Base-by-base conservation (phyloP, 1,140 invertebrate genomes). In the Argopecten irradians region DNA sequence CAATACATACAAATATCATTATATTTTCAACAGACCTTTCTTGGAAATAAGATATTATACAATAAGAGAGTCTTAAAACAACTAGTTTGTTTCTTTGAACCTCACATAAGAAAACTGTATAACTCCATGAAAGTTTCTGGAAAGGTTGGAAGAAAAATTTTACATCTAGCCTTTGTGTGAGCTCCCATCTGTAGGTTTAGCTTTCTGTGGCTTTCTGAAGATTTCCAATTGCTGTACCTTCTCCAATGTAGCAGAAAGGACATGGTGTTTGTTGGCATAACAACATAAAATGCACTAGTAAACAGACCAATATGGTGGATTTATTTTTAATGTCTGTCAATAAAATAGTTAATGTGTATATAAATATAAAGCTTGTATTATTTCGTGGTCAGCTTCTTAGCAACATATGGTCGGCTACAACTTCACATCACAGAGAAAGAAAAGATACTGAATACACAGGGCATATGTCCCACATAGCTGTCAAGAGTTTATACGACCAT, bases 191-290 rank as follows among this genome's bases (percentile, higher is more conserved):
- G 36, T 8, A 39, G 36, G 36, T 39, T 39, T 39, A 5, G 13
- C 36, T 13, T 39, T 39, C 36, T 39, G 36, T 39, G 36, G 13
- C 36, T 39, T 39, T 39, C 36, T 39, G 36, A 39, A 39, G 36
- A 39, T 39, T 39, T 46, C 14, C 43, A 19, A 46, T 11, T 8
- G 22, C 55, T n/a, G 55, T 71, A 28, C 55, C 28, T 16, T 28
- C n/a, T 71, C 55, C 55, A 71, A 71, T 71, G 55, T 71, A 71
- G 55, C 55, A 71, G 55, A 71, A n/a, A 28, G 55, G 55, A 71
- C 22, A 71, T 71, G 22, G 5, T 71, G 55, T 71, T 71, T 71
- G 55, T 71, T 71, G 55, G 55, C 55, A 71, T 71, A 28, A 71
- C 55, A 71, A 28, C 55, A 71, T 71, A 28, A 71, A 71, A 71